These are phyloP conservation scores for Cydia pomonella DNA, from an alignment of 1,140 invertebrate species.

Conservation along the genomic window DNA sequence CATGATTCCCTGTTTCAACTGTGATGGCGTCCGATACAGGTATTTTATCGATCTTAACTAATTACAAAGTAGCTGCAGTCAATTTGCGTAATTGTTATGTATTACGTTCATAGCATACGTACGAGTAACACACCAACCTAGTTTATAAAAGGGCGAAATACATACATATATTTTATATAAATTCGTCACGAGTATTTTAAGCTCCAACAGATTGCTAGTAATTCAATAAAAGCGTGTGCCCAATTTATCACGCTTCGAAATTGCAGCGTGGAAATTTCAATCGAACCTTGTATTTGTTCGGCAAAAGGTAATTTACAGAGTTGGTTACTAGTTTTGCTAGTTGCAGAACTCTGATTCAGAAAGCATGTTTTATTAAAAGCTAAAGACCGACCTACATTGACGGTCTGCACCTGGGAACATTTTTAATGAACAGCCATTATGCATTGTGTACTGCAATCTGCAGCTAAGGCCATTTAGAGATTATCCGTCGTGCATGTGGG, in stretches of 20 bases:
- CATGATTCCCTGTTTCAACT: not conserved
- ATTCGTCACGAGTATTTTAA: not conserved
- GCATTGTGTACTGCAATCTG: slow-evolving; percentile 30
- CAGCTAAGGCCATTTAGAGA: slow-evolving; percentile 23
- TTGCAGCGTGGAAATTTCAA: slow-evolving; percentile 11
- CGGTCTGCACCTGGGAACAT: slow-evolving; percentile 17
- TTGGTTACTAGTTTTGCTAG: not conserved
- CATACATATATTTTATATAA: not conserved
- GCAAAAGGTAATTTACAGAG: slow-evolving; percentile 2
- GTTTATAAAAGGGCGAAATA: not conserved
- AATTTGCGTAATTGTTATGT: slow-evolving; percentile 20
- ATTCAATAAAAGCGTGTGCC: slow-evolving; percentile 16
- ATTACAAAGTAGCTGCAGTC: slow-evolving; percentile 19
- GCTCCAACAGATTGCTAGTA: slow-evolving; percentile 1
- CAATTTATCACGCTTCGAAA: slow-evolving; percentile 4
- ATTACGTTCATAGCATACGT: slow-evolving; percentile 1
- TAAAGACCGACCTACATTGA: slow-evolving; percentile 15
- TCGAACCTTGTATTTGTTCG: slow-evolving; percentile 13
- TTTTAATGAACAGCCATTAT: slow-evolving; percentile 32
- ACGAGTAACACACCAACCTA: not conserved
- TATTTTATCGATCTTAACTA: slow-evolving; percentile 21
- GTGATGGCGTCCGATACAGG: not conserved
- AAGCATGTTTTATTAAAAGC: slow-evolving; percentile 1
- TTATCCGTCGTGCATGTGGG: slow-evolving; percentile 23
- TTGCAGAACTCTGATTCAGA: not conserved